Evolutionary conservation across 2,888 invertebrate species (phyloP).

Genomic region (Ganaspis brasiliensis): DNA sequence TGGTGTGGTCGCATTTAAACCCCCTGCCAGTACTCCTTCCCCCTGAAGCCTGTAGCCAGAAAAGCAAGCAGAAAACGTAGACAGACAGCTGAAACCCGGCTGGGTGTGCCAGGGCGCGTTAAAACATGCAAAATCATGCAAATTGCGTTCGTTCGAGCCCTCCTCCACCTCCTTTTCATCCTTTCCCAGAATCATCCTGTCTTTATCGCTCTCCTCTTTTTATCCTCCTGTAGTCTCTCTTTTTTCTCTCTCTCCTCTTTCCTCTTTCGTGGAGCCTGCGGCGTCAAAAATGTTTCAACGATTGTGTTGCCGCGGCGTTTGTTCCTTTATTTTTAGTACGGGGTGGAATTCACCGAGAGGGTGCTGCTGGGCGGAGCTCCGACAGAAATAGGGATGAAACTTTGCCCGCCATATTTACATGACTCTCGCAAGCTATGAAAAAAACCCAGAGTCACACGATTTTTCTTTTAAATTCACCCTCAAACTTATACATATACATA

Average conservation of each 20-base stretch:
- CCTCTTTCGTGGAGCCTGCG: constrained; percentile 61
- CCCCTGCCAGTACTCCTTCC: constrained; percentile 49
- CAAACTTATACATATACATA: neutral
- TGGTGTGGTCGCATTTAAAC: constrained; percentile 42
- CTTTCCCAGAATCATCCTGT: constrained; percentile 58
- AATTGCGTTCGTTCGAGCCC: constrained; percentile 79
- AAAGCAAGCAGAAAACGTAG: constrained; percentile 66
- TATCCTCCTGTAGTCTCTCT: constrained; percentile 45
- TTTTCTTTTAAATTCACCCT: constrained; percentile 3
- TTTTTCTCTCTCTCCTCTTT: constrained; percentile 51
- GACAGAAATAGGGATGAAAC: constrained; percentile 75
- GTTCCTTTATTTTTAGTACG: constrained; percentile 76
- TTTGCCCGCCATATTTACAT: constrained; percentile 79
- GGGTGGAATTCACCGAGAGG: constrained; percentile 70
- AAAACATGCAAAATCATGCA: constrained; percentile 80
- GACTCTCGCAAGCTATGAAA: constrained; percentile 61
- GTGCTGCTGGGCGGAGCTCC: constrained; percentile 71
- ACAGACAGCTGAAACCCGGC: constrained; percentile 74
- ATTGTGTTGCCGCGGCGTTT: constrained; percentile 76
- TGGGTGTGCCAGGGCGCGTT: constrained; percentile 74
- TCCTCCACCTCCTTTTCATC: constrained; percentile 58
- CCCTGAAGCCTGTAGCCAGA: constrained; percentile 32
- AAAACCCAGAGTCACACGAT: constrained; percentile 49
- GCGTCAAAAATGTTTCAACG: constrained; percentile 77
- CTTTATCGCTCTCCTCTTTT: constrained; percentile 63